phyloP scores from a whole-genome alignment of 2,888 invertebrate genomes.

The Neoscelio sp. region DNA sequence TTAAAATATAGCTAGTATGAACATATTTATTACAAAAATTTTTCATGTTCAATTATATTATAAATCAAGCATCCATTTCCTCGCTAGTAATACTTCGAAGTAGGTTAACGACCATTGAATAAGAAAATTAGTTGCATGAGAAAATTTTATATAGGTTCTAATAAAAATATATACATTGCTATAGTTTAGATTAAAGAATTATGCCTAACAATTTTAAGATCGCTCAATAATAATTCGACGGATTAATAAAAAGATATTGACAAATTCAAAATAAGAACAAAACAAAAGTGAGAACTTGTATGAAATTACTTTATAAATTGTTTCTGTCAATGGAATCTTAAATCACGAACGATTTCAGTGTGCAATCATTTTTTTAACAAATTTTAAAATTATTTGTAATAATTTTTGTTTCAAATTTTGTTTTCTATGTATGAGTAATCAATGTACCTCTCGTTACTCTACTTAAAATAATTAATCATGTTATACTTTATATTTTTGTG shows the following conservation, averaged over 20 bases:
- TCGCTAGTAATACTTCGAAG: conserved; percentile 35
- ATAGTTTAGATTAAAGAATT: conserved; percentile 1
- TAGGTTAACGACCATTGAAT: conserved; percentile 51
- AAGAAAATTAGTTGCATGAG: conserved; percentile 47
- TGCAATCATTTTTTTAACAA: not conserved
- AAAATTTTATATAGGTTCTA: conserved; percentile 22
- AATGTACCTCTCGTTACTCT: too few relatives aligned
- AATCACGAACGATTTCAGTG: not conserved
- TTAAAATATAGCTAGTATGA: conserved; percentile 23
- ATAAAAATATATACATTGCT: conserved; percentile 6
- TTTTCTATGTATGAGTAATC: too few relatives aligned
- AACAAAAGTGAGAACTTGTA: not conserved
- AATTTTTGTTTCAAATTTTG: not conserved
- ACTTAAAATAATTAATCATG: too few relatives aligned
- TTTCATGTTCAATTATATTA: conserved; percentile 52
- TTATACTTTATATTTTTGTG: not conserved
- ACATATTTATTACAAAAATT: conserved; percentile 53
- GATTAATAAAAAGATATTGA: conserved; percentile 2
- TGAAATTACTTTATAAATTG: too few relatives aligned
- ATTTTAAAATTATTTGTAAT: not conserved
- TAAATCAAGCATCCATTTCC: conserved; percentile 46
- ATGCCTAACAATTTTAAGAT: conserved; percentile 10
- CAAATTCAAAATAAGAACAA: too few relatives aligned
- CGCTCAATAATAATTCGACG: conserved; percentile 1
- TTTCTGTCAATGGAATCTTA: not conserved